Evolutionary conservation across 1,140 invertebrate species (phyloP).

Genomic region (Cyrtorhinus lividipennis): DNA sequence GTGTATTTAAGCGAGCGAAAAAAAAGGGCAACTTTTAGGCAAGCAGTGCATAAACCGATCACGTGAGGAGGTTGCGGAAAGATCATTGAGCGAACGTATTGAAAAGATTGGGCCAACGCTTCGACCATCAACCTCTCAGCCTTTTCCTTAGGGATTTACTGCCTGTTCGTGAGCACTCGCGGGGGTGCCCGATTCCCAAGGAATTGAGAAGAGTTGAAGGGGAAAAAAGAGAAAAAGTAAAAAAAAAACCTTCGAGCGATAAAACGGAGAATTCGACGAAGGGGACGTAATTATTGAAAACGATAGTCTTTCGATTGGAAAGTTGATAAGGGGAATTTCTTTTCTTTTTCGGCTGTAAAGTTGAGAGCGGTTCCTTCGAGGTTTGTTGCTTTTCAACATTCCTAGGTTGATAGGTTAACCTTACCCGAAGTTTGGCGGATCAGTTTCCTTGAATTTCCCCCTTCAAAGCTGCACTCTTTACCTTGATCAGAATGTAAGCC

Average conservation of each 20-base stretch:
- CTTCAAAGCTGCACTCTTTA: too few species aligned
- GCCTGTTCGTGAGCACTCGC: background rate
- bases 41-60: background rate
- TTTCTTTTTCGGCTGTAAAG: too few species aligned
- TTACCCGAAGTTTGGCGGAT: too few species aligned
- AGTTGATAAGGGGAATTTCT: too few species aligned
- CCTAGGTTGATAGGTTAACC: too few species aligned
- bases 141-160: background rate
- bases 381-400: too few species aligned
- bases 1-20: too few species aligned
- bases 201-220: background rate
- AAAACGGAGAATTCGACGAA: too few species aligned
- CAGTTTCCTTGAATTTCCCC: too few species aligned
- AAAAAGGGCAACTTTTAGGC: background rate
- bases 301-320: too few species aligned
- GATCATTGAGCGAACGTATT: conserved; percentile 5
- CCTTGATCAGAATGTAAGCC: too few species aligned
- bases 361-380: too few species aligned
- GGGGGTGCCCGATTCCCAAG: background rate
- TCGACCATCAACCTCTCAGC: background rate
- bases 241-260: background rate
- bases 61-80: conserved; percentile 1
- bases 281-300: conserved; percentile 2
- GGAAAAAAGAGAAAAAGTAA: background rate
- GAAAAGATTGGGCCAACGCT: background rate